These are phyloP conservation scores for Magallana angulata DNA, from an alignment of 1,140 invertebrate genomes.

Conservation along the genomic window DNA sequence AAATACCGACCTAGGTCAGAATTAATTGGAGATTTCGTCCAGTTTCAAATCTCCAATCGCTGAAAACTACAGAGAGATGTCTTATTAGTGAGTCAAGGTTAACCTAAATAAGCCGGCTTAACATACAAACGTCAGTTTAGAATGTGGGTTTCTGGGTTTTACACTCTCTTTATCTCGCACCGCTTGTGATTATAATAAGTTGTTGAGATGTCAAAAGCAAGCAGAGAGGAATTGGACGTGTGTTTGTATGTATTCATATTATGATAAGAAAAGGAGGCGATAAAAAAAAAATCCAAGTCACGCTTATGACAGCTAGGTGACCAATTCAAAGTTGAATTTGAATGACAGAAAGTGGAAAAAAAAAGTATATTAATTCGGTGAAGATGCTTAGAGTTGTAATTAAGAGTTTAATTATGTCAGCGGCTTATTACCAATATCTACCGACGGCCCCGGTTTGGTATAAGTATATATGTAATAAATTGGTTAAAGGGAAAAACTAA, in stretches of 20 bases:
- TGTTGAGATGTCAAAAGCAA: not conserved
- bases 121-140: not conserved
- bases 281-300: too few relatives aligned
- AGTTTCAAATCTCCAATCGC: not conserved
- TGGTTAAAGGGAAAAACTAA: too few relatives aligned
- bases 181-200: not conserved
- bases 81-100: conserved; percentile 31
- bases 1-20: conserved; percentile 29
- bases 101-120: conserved; percentile 20
- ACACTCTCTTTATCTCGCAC: not conserved
- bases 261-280: too few relatives aligned
- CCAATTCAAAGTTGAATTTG: too few relatives aligned
- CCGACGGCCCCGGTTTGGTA: too few relatives aligned
- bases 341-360: too few relatives aligned
- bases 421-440: too few relatives aligned
- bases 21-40: conserved; percentile 32
- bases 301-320: too few relatives aligned
- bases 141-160: conserved; percentile 11
- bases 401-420: too few relatives aligned
- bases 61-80: conserved; percentile 2
- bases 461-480: too few relatives aligned
- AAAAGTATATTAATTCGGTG: too few relatives aligned
- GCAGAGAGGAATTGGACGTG: not conserved
- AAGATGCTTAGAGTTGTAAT: too few relatives aligned
- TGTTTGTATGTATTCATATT: not conserved